Conservation (phyloP, 2,888 invertebrate genomes). For the Coelogynopora nodosa region DNA sequence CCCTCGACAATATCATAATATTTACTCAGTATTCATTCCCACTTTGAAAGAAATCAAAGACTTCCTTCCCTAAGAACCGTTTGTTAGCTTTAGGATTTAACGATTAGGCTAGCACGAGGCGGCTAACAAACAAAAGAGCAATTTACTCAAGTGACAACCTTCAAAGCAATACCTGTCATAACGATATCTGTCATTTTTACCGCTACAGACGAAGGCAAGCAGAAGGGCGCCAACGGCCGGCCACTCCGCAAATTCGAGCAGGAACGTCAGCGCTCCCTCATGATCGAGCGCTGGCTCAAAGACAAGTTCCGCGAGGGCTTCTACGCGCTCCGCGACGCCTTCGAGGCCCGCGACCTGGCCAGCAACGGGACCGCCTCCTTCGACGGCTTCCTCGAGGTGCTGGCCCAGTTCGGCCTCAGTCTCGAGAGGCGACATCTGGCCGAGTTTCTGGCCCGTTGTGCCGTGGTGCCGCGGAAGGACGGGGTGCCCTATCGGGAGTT, state of each 20-base stretch:
- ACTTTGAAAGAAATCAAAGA: too few relatives aligned
- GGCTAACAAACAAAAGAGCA: too few relatives aligned
- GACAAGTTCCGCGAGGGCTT: slow-evolving; percentile 61
- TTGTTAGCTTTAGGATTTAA: too few relatives aligned
- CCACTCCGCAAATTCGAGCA: slow-evolving; percentile 55
- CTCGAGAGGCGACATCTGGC: slow-evolving; percentile 57
- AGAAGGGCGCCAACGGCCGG: slow-evolving; percentile 42
- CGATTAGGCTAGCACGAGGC: too few relatives aligned
- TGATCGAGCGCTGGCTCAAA: slow-evolving; percentile 60
- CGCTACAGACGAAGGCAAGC: too few relatives aligned
- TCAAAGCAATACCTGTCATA: too few relatives aligned
- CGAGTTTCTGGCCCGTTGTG: slow-evolving; percentile 59
- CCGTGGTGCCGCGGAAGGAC: slow-evolving; percentile 52
- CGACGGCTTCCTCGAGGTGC: slow-evolving; percentile 56
- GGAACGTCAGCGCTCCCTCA: slow-evolving; percentile 55
- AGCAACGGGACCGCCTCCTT: slow-evolving; percentile 54
- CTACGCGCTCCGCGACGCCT: slow-evolving; percentile 55
- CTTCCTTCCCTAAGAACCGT: too few relatives aligned
- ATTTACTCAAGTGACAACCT: too few relatives aligned
- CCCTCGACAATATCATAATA: too few relatives aligned
- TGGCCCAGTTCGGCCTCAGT: slow-evolving; percentile 54
- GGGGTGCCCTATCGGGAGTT: slow-evolving; percentile 60
- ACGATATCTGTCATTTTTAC: too few relatives aligned
- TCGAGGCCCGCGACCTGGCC: slow-evolving; percentile 55
- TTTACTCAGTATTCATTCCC: too few relatives aligned